These are phyloP conservation scores for Bombyx mandarina DNA, from an alignment of 1,140 invertebrate species.

Conservation along the genomic window DNA sequence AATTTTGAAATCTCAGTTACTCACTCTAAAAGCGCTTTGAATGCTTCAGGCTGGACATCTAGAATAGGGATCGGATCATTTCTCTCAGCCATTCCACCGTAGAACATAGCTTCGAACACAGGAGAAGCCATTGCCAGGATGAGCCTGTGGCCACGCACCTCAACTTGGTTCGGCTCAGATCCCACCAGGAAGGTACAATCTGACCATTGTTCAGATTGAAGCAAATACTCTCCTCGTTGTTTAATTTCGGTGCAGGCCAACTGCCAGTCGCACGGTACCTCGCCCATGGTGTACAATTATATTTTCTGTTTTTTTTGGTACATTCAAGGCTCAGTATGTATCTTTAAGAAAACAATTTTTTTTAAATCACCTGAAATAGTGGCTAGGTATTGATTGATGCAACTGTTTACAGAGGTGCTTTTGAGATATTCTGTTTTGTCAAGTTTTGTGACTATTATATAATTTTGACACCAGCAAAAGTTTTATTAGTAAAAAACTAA, in stretches of 20 bases:
- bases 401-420: no score
- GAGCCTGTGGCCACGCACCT: conserved; percentile 83
- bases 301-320: no score
- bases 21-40: conserved; percentile 76
- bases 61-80: conserved; percentile 82
- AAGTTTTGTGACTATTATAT: no score
- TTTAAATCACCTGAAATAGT: no score
- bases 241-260: conserved; percentile 77
- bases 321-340: no score
- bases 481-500: no score
- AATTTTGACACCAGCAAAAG: no score
- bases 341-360: no score
- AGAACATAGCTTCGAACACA: conserved; percentile 86
- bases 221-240: conserved; percentile 78
- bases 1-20: conserved; percentile 8
- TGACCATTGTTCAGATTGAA: conserved; percentile 83
- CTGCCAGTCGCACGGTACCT: conserved; percentile 78
- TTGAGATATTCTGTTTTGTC: no score
- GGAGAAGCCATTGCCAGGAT: conserved; percentile 88
- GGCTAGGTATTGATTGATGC: no score
- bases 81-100: conserved; percentile 79
- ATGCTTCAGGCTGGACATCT: conserved; percentile 88
- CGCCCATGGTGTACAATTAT: conserved; percentile 22
- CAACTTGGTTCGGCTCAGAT: conserved; percentile 79
- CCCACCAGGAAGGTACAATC: conserved; percentile 89